Evolutionary conservation across 2,113 vertebrate species (phyloP), one percentile per base, ranked within the genome.

Genomic region (Xenopus borealis): DNA sequence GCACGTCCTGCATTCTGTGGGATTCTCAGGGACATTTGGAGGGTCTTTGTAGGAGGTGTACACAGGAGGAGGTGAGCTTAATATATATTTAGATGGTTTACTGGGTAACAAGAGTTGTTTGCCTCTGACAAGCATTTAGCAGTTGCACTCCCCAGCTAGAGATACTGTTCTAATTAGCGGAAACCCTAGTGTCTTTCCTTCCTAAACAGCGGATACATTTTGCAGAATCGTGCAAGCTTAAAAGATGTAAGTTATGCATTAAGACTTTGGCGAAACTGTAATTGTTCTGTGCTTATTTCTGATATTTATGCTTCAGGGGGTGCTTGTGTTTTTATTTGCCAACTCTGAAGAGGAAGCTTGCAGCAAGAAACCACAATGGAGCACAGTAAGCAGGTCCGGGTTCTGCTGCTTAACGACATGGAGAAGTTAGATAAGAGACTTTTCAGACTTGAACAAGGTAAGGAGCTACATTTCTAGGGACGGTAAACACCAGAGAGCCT

Each of bases 381-480:
- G 55, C 75, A 70, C 82, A 75, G 66, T 89, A 91, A 85, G 83
- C 89, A 94, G 81, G 89, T 88, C 69, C 81, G 93, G 71, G 84
- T 92, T 64, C 81, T 94, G 82, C 79, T 92, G 66, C 89, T 96
- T 68, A 84, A 82, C 82, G 91, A 94, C 82, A 95, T 94, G 93
- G 95, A 96, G 83, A 92, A 88, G 72, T 84, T 90, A 79, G 94
- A 95, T 65, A 92, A 87, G 80, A 93, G 92, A 23, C 91, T 96
- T 55, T 96, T 94, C 85, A 88, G 94, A 77, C 88, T 96, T 13
- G 91, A 96, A 63, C 94, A 96, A 91, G 95, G 95, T 96, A 55
- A 68, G 88, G 83, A 18, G 6, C 6, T 50, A 13, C 6, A 9
- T 50, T 50, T 27, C 11, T 50, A 12, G 33, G 33, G 3, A 40